These are phyloP conservation scores for Agapostemon virescens DNA, from an alignment of 2,888 invertebrate species.

Conservation along the genomic window DNA sequence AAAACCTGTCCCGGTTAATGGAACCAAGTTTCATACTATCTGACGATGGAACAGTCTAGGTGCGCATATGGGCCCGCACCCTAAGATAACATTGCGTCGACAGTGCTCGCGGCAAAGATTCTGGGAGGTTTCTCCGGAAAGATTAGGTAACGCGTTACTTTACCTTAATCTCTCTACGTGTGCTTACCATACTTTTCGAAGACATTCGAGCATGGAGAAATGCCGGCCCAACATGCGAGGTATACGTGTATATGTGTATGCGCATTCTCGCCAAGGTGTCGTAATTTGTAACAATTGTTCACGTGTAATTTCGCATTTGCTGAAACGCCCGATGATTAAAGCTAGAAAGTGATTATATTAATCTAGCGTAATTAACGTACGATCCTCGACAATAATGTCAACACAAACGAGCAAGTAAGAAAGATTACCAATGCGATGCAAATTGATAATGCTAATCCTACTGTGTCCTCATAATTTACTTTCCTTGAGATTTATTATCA, in stretches of 20 bases:
- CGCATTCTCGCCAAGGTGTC: background rate
- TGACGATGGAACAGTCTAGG: slow-evolving; percentile 12
- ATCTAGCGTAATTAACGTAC: background rate
- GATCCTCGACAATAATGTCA: too few relatives aligned
- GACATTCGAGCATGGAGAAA: slow-evolving; percentile 33
- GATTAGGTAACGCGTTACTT: slow-evolving; percentile 51
- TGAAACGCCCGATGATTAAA: slow-evolving; percentile 9
- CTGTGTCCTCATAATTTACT: too few relatives aligned
- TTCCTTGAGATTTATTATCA: too few relatives aligned
- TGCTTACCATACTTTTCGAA: slow-evolving; percentile 31
- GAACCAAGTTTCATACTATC: slow-evolving; percentile 36
- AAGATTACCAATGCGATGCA: too few relatives aligned
- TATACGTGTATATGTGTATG: background rate
- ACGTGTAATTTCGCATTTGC: slow-evolving; percentile 14
- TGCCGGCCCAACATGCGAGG: slow-evolving; percentile 7
- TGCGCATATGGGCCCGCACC: slow-evolving; percentile 34
- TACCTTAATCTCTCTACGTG: slow-evolving; percentile 41
- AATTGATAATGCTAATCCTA: too few relatives aligned
- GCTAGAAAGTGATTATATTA: background rate
- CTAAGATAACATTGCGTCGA: slow-evolving; percentile 48
- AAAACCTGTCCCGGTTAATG: slow-evolving; percentile 26
- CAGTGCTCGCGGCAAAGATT: slow-evolving; percentile 28
- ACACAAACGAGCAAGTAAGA: too few relatives aligned
- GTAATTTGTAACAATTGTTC: background rate
- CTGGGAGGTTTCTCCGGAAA: slow-evolving; percentile 21